Evolutionary conservation across 2,113 vertebrate genomes (phyloP), one percentile per base, ranked within the genome.

Genomic region (Catharus minimus): DNA sequence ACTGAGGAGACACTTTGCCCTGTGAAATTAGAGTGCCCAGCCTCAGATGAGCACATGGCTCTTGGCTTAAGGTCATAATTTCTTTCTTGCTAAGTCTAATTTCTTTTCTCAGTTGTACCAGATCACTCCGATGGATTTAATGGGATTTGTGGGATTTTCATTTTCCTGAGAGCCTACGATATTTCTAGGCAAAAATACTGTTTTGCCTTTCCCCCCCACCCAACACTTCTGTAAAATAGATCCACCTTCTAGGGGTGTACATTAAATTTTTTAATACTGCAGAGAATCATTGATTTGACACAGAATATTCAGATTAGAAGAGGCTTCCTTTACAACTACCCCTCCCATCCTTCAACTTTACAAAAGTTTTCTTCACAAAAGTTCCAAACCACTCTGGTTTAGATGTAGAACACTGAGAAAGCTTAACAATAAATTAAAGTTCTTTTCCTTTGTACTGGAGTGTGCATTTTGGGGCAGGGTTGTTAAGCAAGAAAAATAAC

Each of bases 231-330:
- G 39, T 89, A 76, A 90, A 75, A 89, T 20, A 95, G 55, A 8
- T 84, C 66, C 27, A 82, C 55, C 58, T 93, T 86, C 68, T 55
- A 82, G 61, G 28, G 46, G 49, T 61, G 43, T 82, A 38, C 50
- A 79, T 19, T 79, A 78, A 77, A 84, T 55, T 80, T 95, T 92
- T 78, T 73, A 81, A 47, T 75, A 68, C 82, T 74, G 64, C 66
- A 74, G 77, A 88, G 69, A 86, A 71, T 72, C 41, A 19, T 49
- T 82, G 57, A 92, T 78, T 93, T 92, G 57, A 66, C 88, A 81
- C 6, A 2, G 38, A 90, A 90, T 26, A 19, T 50, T 88, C 58
- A 81, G 61, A 75, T 32, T 23, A 56, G 41, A 67, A 81, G 30
- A 71, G 17, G 20, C 5, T 66, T 83, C n/a, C 32, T 74, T 68